Evolutionary conservation across 2,888 invertebrate species (phyloP).

Genomic region (Creontiades dilutus): DNA sequence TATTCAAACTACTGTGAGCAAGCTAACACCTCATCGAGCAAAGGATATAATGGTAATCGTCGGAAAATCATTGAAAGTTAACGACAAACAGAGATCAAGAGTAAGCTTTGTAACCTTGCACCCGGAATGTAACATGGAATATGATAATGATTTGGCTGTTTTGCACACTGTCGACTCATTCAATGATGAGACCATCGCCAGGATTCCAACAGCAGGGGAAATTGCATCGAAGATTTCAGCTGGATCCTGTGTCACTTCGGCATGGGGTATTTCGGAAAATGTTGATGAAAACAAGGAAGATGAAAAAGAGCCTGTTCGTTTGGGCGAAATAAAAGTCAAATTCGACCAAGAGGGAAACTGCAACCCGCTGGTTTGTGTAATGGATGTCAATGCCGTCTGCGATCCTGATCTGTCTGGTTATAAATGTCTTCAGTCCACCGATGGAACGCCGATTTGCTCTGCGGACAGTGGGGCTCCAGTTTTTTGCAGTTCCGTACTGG

Average conservation of each 20-base stretch:
- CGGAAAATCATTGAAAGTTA: not conserved
- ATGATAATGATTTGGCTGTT: constrained; percentile 7
- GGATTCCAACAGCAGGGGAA: not conserved
- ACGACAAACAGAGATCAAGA: not conserved
- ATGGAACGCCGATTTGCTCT: constrained; percentile 23
- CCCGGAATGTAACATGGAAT: not conserved
- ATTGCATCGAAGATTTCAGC: not conserved
- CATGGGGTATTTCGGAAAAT: constrained; percentile 2
- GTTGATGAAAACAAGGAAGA: not conserved
- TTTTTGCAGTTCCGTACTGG: not conserved
- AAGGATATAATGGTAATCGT: not conserved
- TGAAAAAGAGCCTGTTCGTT: not conserved
- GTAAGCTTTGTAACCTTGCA: constrained; percentile 9
- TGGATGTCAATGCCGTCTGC: not conserved
- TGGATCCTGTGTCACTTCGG: not conserved
- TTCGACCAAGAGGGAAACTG: not conserved
- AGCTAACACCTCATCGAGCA: not conserved
- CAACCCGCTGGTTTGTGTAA: not conserved
- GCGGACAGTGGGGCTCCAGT: constrained; percentile 18
- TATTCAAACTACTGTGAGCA: constrained; percentile 22
- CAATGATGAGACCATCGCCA: not conserved
- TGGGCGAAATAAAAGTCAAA: not conserved
- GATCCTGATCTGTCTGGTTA: not conserved
- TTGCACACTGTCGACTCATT: not conserved
- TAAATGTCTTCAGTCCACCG: not conserved